Evolutionary conservation across 2,888 invertebrate species (phyloP), one percentile per base, ranked within the genome.

Genomic region (Tachystola acroxantha): DNA sequence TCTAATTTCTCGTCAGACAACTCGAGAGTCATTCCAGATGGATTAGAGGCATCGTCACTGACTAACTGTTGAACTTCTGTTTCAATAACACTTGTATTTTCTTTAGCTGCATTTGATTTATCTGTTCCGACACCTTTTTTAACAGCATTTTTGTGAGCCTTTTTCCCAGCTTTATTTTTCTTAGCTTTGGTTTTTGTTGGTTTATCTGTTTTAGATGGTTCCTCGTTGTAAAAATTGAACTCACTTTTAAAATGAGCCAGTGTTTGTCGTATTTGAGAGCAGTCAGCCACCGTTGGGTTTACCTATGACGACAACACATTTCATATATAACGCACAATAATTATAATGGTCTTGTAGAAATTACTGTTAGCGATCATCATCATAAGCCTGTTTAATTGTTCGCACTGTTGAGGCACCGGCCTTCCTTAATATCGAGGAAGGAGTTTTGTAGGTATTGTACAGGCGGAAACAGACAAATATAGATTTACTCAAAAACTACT

Each of bases 201-300:
- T 52, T 76, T 82, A 30, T 82, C 81, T 1, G 61, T 58, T 52
- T 80, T 84, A 0, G 76, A 59, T 0, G 80, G 50, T 46, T 75
- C 84, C 16, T 76, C 75, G 29, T 51, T 43, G 32, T 25, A 60
- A 9, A 74, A 77, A 46, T 88, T 89, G 43, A 90, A 67, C 59
- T 90, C 89, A 29, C 71, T 87, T 46, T 91, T 90, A 7, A 91
- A 62, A 43, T 89, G 88, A 1, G 88, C 88, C n/a, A 91, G 64
- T 12, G 89, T 89, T 53, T 90, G 87, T 36, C 89, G 86, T 0
- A 91, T 64, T 42, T 90, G 89, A 0, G 87, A 88, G 50, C 91
- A 90, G 53, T 89, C 90, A 0, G 88, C 88, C 0, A 89, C 84
- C 90, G 90, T 90, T 3, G 88, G 78, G 43, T 90, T 90, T 37